phyloP scores from a whole-genome alignment of 2,888 invertebrate genomes.

The Drosophila engyochracea region DNA sequence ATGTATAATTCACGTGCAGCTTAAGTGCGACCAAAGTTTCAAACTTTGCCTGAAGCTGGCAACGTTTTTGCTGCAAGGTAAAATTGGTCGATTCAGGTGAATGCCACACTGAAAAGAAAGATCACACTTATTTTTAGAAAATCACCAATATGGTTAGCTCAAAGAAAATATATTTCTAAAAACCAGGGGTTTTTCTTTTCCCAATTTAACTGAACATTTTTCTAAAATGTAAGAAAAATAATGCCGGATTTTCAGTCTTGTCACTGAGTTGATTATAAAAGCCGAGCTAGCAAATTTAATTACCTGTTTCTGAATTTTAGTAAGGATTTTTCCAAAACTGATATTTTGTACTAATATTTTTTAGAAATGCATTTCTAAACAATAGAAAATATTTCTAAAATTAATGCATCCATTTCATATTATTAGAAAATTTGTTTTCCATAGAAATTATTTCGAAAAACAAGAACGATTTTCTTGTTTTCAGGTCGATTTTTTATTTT shows the following conservation, averaged over 20 bases:
- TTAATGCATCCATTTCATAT: neutral
- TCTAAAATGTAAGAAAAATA: neutral
- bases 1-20: slow-evolving; percentile 67
- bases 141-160: neutral
- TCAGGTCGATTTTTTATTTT: neutral
- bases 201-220: neutral
- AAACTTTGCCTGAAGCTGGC: slow-evolving; percentile 42
- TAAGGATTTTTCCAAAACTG: neutral
- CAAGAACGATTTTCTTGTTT: neutral
- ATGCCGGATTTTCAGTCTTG: neutral
- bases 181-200: neutral
- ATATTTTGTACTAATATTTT: neutral
- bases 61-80: neutral
- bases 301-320: neutral
- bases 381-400: neutral
- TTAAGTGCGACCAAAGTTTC: slow-evolving; percentile 44
- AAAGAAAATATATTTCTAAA: neutral
- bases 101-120: neutral
- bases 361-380: neutral
- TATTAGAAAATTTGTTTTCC: neutral
- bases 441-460: neutral
- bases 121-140: neutral
- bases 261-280: neutral
- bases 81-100: neutral
- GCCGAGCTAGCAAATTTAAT: neutral